Evolutionary conservation across 2,797 vertebrate species (phyloP).

Genomic region (Poeciliopsis infans): DNA sequence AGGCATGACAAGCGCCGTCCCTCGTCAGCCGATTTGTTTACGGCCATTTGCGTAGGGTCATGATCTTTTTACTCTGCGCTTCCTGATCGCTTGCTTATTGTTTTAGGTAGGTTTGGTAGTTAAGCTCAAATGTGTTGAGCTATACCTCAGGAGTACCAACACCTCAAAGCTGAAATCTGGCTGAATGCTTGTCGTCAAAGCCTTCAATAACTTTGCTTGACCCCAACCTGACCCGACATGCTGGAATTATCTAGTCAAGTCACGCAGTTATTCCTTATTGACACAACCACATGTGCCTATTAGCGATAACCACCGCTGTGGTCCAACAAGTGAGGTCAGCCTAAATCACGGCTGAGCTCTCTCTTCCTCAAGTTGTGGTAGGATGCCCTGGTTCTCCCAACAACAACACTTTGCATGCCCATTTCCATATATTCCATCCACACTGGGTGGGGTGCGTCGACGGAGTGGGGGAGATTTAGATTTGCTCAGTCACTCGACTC

Average conservation of each 20-base stretch:
- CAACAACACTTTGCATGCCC: slow-evolving; percentile 80
- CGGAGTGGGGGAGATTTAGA: slow-evolving; percentile 77
- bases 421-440: slow-evolving; percentile 86
- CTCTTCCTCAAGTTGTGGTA: slow-evolving; percentile 45
- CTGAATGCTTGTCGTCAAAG: not conserved
- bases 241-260: not conserved
- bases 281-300: not conserved
- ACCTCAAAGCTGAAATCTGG: not conserved
- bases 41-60: slow-evolving; percentile 71
- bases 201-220: not conserved
- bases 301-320: not conserved
- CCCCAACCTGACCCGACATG: not conserved
- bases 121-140: slow-evolving; percentile 3
- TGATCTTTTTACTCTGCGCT: slow-evolving; percentile 48
- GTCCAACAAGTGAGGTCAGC: slow-evolving; percentile 31
- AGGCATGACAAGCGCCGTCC: slow-evolving; percentile 38
- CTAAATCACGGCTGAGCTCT: slow-evolving; percentile 52
- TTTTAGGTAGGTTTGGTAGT: slow-evolving; percentile 34
- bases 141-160: slow-evolving; percentile 8
- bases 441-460: slow-evolving; percentile 41
- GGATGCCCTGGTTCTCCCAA: slow-evolving; percentile 61
- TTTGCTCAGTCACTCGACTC: slow-evolving; percentile 78
- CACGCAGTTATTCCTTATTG: not conserved
- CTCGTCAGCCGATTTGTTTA: slow-evolving; percentile 70
- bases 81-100: slow-evolving; percentile 41